A percentile compares a stretch with the other conserved stretches of the same genome.
These are phyloP conservation scores for Kryptolebias marmoratus DNA, from an alignment of 2,113 vertebrate species.

Conservation along the genomic window DNA sequence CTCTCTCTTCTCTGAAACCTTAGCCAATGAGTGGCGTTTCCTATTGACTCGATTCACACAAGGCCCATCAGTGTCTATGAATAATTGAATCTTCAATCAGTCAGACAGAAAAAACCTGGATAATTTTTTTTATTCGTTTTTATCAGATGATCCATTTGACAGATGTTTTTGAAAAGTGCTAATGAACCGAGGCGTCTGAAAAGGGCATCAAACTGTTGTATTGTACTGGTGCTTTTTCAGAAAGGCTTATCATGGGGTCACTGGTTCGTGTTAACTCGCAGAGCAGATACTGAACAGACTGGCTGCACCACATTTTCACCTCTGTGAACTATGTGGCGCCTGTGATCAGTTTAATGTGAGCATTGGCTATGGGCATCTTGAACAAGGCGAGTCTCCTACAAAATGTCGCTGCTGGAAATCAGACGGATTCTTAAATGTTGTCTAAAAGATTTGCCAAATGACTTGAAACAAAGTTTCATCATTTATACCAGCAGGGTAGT, in stretches of 20 bases:
- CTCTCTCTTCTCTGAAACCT: conserved; percentile 18
- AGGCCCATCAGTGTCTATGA: conserved; percentile 42
- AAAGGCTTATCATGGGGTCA: conserved; percentile 51
- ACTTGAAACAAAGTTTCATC: conserved; percentile 8
- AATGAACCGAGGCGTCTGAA: conserved; percentile 62
- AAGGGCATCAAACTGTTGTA: conserved; percentile 57
- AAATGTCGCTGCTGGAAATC: neutral
- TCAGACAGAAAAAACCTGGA: conserved; percentile 20
- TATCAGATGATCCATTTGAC: conserved; percentile 12
- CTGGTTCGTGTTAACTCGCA: conserved; percentile 35
- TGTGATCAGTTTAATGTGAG: neutral
- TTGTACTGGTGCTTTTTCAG: conserved; percentile 60
- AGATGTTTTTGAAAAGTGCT: conserved; percentile 41
- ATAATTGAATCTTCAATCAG: conserved; percentile 70
- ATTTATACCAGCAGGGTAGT: conserved; percentile 7
- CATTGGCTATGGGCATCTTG: neutral
- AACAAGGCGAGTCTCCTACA: no score
- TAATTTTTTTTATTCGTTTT: conserved; percentile 31
- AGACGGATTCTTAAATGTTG: neutral
- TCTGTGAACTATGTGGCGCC: neutral
- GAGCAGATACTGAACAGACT: conserved; percentile 20
- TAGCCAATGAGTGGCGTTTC: conserved; percentile 44
- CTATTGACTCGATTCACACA: neutral
- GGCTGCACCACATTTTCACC: conserved; percentile 20
- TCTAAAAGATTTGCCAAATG: neutral